Evolutionary conservation across 2,888 invertebrate genomes (phyloP).

Genomic region (Phorcus lineatus): DNA sequence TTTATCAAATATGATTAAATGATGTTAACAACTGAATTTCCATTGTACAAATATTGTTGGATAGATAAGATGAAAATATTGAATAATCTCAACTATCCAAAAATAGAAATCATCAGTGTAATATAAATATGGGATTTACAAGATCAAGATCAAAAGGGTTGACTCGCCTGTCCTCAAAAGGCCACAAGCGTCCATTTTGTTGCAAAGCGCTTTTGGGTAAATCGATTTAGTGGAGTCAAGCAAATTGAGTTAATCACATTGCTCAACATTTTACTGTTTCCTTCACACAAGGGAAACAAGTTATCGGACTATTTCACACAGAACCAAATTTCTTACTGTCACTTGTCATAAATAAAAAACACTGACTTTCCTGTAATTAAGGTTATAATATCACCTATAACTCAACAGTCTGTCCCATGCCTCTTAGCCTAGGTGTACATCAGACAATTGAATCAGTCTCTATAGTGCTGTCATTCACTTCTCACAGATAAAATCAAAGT

Average conservation of each 20-base stretch:
- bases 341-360: too few species aligned
- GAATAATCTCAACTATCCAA: neutral
- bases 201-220: neutral
- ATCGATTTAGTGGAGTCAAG: neutral
- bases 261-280: neutral
- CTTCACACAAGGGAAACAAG: neutral
- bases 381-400: too few species aligned
- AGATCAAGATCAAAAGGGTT: neutral
- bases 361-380: too few species aligned
- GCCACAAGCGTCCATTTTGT: neutral
- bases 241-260: neutral
- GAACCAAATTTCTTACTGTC: too few species aligned
- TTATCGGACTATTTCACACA: neutral
- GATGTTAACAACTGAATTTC: too few species aligned
- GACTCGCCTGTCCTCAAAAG: neutral
- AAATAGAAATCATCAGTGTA: neutral
- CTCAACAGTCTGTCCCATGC: too few species aligned
- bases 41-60: too few species aligned
- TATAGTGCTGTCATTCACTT: neutral
- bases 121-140: neutral
- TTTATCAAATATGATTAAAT: too few species aligned
- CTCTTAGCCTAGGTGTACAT: neutral
- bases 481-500: neutral
- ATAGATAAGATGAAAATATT: too few species aligned
- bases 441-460: neutral